Percentiles rank a stretch among this genome's conserved stretches.
These are phyloP conservation scores for Cephalopachus bancanus DNA, from an alignment of 2,797 vertebrate species.

Conservation along the genomic window DNA sequence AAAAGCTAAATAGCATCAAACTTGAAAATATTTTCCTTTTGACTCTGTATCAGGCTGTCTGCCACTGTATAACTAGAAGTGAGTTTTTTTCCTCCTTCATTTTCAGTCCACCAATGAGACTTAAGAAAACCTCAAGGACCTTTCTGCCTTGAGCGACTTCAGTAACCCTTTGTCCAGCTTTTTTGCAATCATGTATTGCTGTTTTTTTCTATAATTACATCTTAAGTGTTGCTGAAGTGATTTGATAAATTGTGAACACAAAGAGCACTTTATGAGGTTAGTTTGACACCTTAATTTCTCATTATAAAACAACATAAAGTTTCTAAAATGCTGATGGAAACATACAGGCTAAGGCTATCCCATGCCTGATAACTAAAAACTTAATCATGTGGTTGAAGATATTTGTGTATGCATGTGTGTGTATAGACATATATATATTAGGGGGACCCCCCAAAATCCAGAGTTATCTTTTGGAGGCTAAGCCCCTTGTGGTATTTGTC, in stretches of 20 bases:
- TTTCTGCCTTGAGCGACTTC: not conserved
- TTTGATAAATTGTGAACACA: not conserved
- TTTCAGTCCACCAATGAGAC: not conserved
- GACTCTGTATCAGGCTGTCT: not conserved
- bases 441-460: too few species aligned
- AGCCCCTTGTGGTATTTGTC: not conserved
- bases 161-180: not conserved
- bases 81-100: not conserved
- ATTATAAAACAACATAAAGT: not conserved
- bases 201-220: not conserved
- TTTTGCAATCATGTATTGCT: slow-evolving; percentile 24
- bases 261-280: not conserved
- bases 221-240: not conserved
- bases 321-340: not conserved
- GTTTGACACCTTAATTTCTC: not conserved
- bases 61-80: not conserved
- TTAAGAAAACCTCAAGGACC: not conserved
- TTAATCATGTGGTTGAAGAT: not conserved
- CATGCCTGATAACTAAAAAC: not conserved
- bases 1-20: slow-evolving; percentile 69
- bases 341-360: not conserved
- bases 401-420: not conserved
- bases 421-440: not conserved
- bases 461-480: too few species aligned
- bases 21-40: not conserved